phyloP scores from a whole-genome alignment of 2,113 vertebrate genomes.

The Neolamprologus falcicula region DNA sequence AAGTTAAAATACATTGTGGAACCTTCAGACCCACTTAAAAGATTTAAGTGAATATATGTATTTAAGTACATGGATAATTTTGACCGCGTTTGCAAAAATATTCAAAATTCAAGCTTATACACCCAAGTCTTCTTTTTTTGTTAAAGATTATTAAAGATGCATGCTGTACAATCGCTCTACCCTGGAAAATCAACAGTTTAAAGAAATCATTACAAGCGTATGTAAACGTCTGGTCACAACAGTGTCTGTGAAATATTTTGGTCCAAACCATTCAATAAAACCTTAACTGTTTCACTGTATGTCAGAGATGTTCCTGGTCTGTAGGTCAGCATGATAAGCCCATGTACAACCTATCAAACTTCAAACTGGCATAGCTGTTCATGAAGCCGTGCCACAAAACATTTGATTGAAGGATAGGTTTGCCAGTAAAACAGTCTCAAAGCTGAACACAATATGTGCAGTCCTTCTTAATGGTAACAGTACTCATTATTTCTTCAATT shows the following conservation, averaged over 20 bases:
- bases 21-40: not conserved
- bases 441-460: not conserved
- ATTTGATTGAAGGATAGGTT: not conserved
- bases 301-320: not conserved
- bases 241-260: not conserved
- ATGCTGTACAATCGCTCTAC: not conserved
- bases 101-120: not conserved
- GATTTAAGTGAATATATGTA: not conserved
- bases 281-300: not conserved
- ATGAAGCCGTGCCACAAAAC: not conserved
- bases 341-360: accelerated
- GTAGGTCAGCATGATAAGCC: not conserved
- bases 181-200: accelerated
- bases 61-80: not conserved
- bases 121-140: not conserved
- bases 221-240: not conserved
- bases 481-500: not conserved
- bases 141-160: not conserved
- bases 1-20: not conserved
- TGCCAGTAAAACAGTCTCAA: not conserved
- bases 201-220: not conserved
- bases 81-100: not conserved
- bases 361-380: not conserved
- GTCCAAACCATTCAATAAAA: not conserved
- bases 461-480: not conserved